These are phyloP conservation scores for Pterobdella sp. DNA, from an alignment of 2,888 invertebrate species.

Conservation along the genomic window DNA sequence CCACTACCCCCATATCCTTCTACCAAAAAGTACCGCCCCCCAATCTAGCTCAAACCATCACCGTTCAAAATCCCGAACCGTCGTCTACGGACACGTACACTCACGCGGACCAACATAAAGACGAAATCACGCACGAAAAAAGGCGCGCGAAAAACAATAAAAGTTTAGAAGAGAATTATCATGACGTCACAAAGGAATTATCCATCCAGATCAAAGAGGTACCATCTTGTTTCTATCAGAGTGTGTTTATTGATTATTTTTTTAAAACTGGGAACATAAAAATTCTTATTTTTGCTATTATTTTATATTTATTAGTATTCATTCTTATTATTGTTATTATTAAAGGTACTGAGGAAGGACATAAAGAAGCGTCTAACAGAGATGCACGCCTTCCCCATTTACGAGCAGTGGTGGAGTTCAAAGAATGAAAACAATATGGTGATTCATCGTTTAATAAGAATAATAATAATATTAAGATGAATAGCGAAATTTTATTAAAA, in stretches of 20 bases:
- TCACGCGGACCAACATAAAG: background rate
- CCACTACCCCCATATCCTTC: slow-evolving; percentile 7
- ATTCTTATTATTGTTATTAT: no score
- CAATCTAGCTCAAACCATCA: background rate
- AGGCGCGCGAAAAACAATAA: background rate
- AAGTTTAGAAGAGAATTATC: background rate
- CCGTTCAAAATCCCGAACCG: background rate
- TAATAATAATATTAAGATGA: no score
- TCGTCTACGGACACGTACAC: background rate
- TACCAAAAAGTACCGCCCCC: background rate
- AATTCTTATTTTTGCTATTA: no score
- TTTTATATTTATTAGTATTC: no score
- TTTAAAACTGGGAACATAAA: no score
- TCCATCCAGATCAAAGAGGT: slow-evolving; percentile 11
- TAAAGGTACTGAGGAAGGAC: slow-evolving; percentile 12
- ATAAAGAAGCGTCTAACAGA: slow-evolving; percentile 20
- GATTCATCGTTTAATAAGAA: background rate
- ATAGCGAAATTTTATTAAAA: no score
- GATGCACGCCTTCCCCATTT: background rate
- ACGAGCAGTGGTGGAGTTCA: slow-evolving; percentile 18
- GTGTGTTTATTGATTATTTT: no score
- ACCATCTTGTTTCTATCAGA: no score
- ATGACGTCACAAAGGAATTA: background rate
- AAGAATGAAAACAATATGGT: background rate
- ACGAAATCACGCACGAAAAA: background rate